These are phyloP conservation scores for Pantherophis vulpinus DNA, from an alignment of 2,797 vertebrate species.

Conservation along the genomic window DNA sequence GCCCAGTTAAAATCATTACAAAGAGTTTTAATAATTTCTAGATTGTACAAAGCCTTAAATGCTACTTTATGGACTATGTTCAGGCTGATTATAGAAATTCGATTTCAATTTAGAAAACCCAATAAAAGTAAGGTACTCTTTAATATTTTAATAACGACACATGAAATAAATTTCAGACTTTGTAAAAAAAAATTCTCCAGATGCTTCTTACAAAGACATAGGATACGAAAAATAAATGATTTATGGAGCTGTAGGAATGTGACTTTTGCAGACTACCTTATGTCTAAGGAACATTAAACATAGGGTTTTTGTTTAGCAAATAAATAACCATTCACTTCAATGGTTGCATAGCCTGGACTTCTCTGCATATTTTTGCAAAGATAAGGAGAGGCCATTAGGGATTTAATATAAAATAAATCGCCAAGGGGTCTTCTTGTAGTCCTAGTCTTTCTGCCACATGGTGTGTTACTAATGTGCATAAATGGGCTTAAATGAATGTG, in stretches of 20 bases:
- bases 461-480: conserved; percentile 99
- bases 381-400: conserved; percentile 95
- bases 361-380: conserved; percentile 92
- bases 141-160: conserved; percentile 75
- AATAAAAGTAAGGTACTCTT: conserved; percentile 74
- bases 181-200: conserved; percentile 76
- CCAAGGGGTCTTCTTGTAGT: conserved; percentile 96
- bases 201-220: conserved; percentile 97
- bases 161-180: conserved; percentile 71
- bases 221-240: conserved; percentile 99
- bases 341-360: conserved; percentile 92
- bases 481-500: conserved; percentile 98
- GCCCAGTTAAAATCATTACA: neutral
- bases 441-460: conserved; percentile 96
- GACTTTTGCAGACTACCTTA: conserved; percentile 96
- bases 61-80: conserved; percentile 47
- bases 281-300: conserved; percentile 99
- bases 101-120: conserved; percentile 69
- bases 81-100: conserved; percentile 64
- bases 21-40: neutral
- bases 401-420: conserved; percentile 99
- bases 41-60: conserved; percentile 32
- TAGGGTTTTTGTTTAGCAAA: conserved; percentile 99
- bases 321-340: conserved; percentile 99
- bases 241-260: conserved; percentile 98